Evolutionary conservation across 1,140 invertebrate genomes (phyloP), one percentile per base, ranked within the genome.

Genomic region (Eriosoma lanigerum): DNA sequence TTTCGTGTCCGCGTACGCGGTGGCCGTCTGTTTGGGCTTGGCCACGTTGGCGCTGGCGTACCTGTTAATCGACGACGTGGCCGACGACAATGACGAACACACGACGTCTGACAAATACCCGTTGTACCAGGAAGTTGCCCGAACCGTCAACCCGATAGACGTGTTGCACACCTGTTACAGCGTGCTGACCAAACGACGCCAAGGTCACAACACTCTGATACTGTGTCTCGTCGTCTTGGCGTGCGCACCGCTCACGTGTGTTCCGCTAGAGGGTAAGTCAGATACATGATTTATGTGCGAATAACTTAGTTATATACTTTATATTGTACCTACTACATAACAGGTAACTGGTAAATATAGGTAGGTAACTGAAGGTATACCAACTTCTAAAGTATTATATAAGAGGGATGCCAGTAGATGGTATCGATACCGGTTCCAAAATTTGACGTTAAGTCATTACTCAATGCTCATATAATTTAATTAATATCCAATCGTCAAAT

Each of bases 191-290:
- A 76, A 76, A 19, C 3, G 5, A 1, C 54, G 73, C 15, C 15
- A 5, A 0, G 32, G 56, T 8, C n/a, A 60, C 54, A 19, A 10
- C 29, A 58, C 32, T 6, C 1, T 46, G n/a, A 1, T 76, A 1
- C 32, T 76, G 9, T 76, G 56, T 15, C n/a, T 76, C 1, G 54
- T 46, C 29, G 32, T 76, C 4, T 44, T 76, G 19, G 9, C 44
- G 6, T 76, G 73, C 21, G 73, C 73, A 1, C 73, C 73, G 1
- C 38, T 76, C 15, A 58, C 73, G 12, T 58, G 52, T 12, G 56
- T 60, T 6, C 54, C 73, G 3, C 38, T 76, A 0, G 73, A 76
- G 10, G 73, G 73, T 60, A 1, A 46, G 73, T 60, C n/a, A n/a
- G n/a, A n/a, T n/a, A n/a, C n/a, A n/a, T n/a, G n/a, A n/a, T n/a